Conservation (phyloP, 2,888 invertebrate species). For the Cylloceria caligata region DNA sequence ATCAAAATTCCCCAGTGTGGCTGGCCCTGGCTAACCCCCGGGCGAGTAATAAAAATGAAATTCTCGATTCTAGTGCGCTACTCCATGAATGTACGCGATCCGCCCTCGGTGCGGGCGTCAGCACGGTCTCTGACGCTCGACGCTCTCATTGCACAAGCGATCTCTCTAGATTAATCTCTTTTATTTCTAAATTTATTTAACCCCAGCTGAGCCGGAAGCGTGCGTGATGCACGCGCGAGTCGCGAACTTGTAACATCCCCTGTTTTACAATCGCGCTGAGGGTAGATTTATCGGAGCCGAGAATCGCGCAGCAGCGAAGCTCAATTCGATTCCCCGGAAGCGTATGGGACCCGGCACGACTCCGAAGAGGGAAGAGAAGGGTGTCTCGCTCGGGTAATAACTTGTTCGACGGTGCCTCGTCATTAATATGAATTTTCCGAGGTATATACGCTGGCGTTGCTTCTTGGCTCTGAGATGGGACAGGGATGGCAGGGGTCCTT, state of each 20-base stretch:
- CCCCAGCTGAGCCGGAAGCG: conserved; percentile 9
- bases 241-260: conserved; percentile 21
- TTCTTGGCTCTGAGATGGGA: conserved; percentile 2
- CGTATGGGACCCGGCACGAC: not conserved
- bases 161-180: conserved; percentile 49
- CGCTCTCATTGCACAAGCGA: not conserved
- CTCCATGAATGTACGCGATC: not conserved
- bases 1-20: conserved; percentile 22
- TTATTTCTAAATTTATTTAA: conserved; percentile 51
- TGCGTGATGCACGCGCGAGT: conserved; percentile 7
- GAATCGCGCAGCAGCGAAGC: not conserved
- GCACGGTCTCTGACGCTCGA: not conserved
- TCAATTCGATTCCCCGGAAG: conserved; percentile 21
- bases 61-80: conserved; percentile 45
- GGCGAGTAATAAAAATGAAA: conserved; percentile 57
- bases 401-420: conserved; percentile 52
- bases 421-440: conserved; percentile 58
- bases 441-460: conserved; percentile 2
- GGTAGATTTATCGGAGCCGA: conserved; percentile 44
- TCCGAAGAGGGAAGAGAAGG: conserved; percentile 29
- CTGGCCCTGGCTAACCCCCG: conserved; percentile 23
- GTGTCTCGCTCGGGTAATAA: conserved; percentile 54
- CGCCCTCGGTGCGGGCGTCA: conserved; percentile 6
- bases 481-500: not conserved
- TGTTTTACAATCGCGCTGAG: conserved; percentile 18